Evolutionary conservation across 1,140 invertebrate species (phyloP).

Genomic region (Drosophila sulfurigaster): DNA sequence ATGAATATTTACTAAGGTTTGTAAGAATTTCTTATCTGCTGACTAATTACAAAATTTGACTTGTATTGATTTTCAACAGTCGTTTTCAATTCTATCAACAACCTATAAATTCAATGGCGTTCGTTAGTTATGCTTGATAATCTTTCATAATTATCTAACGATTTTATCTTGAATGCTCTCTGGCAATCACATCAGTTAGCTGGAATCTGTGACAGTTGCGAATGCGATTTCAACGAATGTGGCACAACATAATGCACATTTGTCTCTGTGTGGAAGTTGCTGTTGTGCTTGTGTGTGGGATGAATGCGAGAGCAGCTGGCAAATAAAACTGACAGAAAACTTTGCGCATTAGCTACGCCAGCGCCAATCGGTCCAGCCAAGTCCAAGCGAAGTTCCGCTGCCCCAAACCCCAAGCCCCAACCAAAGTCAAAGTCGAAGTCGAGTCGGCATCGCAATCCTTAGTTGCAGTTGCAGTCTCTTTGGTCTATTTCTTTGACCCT

Average conservation of each 20-base stretch:
- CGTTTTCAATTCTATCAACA: not conserved
- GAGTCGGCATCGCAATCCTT: not conserved
- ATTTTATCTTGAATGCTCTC: not conserved
- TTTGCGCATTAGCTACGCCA: constrained; percentile 73
- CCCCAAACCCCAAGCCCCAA: not conserved
- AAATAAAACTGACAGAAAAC: constrained; percentile 66
- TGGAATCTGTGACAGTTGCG: constrained; percentile 24
- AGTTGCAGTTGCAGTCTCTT: not conserved
- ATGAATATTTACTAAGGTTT: not conserved
- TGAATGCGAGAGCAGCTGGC: constrained; percentile 58
- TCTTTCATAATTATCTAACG: constrained; percentile 16
- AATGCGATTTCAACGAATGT: constrained; percentile 40
- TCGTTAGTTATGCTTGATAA: constrained; percentile 1
- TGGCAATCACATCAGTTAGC: constrained; percentile 14
- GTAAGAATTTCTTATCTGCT: too few relatives aligned
- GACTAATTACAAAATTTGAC: not conserved
- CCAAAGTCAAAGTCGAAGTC: not conserved
- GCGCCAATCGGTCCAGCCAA: constrained; percentile 77
- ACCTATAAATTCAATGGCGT: not conserved
- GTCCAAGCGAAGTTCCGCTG: constrained; percentile 21
- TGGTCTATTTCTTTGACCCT: not conserved
- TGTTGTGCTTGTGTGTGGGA: constrained; percentile 12
- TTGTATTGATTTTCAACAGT: not conserved
- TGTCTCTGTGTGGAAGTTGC: constrained; percentile 4
- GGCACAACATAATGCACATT: constrained; percentile 44